These are phyloP conservation scores for Hypotaenidia philippensis DNA, from an alignment of 2,797 vertebrate genomes.

Conservation along the genomic window DNA sequence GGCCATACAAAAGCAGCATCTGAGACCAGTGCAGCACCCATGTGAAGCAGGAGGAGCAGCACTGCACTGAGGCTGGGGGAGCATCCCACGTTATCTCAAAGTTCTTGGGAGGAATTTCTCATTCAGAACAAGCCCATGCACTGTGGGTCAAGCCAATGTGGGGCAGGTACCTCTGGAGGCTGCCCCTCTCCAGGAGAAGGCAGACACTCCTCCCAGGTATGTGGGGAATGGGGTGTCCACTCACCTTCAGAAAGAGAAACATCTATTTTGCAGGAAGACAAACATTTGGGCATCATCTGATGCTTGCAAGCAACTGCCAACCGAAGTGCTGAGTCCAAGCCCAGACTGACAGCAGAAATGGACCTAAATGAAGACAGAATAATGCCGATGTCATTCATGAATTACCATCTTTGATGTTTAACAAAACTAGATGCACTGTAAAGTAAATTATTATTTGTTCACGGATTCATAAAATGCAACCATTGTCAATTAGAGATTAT, in stretches of 20 bases:
- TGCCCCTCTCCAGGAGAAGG: neutral
- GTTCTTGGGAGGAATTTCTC: neutral
- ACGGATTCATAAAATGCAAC: neutral
- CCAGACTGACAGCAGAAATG: neutral
- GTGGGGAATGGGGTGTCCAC: accelerated
- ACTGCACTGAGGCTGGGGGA: neutral
- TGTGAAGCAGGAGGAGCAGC: neutral
- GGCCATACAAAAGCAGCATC: accelerated
- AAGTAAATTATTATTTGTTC: slow-evolving; percentile 24
- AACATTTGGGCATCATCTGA: accelerated
- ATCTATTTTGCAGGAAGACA: neutral
- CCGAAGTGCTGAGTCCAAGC: neutral
- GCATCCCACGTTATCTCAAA: neutral
- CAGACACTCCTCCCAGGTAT: neutral
- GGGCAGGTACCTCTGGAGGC: neutral
- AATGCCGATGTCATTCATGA: neutral
- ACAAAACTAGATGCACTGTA: neutral
- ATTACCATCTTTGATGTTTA: neutral
- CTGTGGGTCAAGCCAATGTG: accelerated
- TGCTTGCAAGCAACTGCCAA: neutral
- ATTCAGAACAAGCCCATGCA: neutral
- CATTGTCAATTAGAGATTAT: neutral
- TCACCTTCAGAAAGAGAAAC: neutral
- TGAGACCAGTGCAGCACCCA: neutral
- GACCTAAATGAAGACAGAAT: neutral